Base-by-base conservation (phyloP, 2,113 vertebrate species). In the Alosa alosa region DNA sequence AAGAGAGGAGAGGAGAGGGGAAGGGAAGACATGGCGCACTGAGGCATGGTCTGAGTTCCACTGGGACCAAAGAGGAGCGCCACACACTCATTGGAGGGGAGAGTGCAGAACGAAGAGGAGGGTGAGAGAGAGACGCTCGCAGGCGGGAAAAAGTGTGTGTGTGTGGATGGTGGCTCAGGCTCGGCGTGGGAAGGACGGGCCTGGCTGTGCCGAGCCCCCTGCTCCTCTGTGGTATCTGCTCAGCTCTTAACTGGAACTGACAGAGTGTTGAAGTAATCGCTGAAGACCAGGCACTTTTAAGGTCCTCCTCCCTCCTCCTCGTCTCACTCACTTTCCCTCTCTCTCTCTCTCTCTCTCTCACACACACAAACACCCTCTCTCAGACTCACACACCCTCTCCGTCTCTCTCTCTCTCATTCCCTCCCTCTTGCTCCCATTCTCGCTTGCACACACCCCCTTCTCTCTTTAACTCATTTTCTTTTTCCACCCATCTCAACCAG, bases 201-300 rank as follows among this genome's bases (percentile, higher is more conserved):
- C 50, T 81, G 31, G 82, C 47, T 72, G 22, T 11, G 64, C 64
- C 9, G 9, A 25, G 64, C 64, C 25, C 72, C 72, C 72, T 39
- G 72, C 72, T 39, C 25, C 13, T 39, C 47, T 6, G 46, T 50
- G 82, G 47, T 46, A 78, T 68, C 81, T 81, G 36, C 64, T 82
- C 82, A 60, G 68, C 86, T 86, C 86, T 81, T 6, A 81, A 86
- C 68, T 57, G 36, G 15, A 82, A 50, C 85, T 86, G 78, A 88
- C 83, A 86, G 82, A 84, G 60, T 88, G 82, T 81, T 84, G 57
- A 88, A 86, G 86, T 84, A 82, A 84, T 84, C 84, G 36, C 84
- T 72, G 44, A 49, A 75, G 81, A 88, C 64, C 84, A 64, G 72
- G 52, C 47, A 46, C 82, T 85, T 78, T 81, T 46, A 39, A 84